Base-by-base conservation (phyloP, 2,797 vertebrate species). In the Gastrophryne carolinensis region DNA sequence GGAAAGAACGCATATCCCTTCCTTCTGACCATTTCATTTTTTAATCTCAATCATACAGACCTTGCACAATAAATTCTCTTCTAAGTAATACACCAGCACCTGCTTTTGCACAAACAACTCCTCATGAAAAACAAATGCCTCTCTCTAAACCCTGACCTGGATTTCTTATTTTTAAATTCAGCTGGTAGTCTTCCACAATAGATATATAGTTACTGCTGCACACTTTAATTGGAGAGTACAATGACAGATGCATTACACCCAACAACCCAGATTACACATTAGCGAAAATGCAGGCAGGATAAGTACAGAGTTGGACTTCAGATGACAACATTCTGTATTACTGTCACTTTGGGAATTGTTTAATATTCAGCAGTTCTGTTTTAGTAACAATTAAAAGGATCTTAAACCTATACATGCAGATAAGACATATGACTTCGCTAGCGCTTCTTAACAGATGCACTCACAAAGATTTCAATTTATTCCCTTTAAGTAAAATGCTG, bases 221-320 rank as follows among this genome's bases (percentile, higher is more conserved):
- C 50, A 56, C 26, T 64, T 63, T 77, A 76, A 70, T 77, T 77
- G 66, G 58, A 41, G 63, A 70, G 66, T 57, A 34, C 57, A 64
- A 35, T 71, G 74, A 77, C 74, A 77, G 66, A 64, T 77, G 49
- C 27, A 70, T 62, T 57, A 77, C 35, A 63, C 66, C 74, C 66
- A 54, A 41, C 66, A 34, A 47, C 34, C 50, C 57, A 77, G 74
- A 77, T 77, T 77, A 76, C 39, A 71, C 74, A 77, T 77, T 77
- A 77, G 41, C 35, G 37, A 29, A 71, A 53, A 63, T 52, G 23
- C 49, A 47, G 74, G 60, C 66, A 77, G n/a, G 74, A 70, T 70
- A 77, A 76, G 35, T 77, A 70, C 74, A 77, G 57, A 71, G 35
- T 69, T 54, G 56, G 73, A 61, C 32, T 64, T 67, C 49, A 7